Evolutionary conservation across 2,888 invertebrate genomes (phyloP).

Genomic region (Eupithecia subfuscata): DNA sequence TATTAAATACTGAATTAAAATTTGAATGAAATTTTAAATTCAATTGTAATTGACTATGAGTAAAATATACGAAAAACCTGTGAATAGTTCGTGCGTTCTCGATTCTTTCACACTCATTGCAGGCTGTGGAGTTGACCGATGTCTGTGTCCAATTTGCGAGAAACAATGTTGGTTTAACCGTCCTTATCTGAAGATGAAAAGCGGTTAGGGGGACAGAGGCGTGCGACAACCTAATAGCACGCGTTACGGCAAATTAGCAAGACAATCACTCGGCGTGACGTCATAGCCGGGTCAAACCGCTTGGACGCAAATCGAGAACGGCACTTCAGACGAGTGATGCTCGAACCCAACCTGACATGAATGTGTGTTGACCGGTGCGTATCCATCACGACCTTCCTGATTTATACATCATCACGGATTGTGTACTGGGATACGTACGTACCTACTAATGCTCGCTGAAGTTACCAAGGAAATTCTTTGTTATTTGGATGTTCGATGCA

Average conservation of each 20-base stretch:
- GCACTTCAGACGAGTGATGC: constrained; percentile 66
- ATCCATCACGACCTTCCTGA: constrained; percentile 26
- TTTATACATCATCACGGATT: constrained; percentile 17
- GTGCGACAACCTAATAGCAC: constrained; percentile 51
- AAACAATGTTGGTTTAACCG: constrained; percentile 46
- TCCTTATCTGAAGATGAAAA: constrained; percentile 47
- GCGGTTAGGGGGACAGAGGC: constrained; percentile 32
- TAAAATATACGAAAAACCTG: background rate
- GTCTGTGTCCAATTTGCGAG: constrained; percentile 44
- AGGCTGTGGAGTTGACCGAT: constrained; percentile 33
- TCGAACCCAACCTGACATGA: constrained; percentile 57
- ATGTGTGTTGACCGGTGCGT: constrained; percentile 50
- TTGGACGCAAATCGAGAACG: constrained; percentile 69
- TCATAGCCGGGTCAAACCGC: constrained; percentile 57
- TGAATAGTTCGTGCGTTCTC: background rate
- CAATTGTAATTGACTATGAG: background rate
- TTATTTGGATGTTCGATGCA: constrained; percentile 24
- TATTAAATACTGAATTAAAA: background rate
- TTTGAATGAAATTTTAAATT: background rate
- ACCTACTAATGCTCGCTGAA: constrained; percentile 17
- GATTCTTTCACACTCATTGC: constrained; percentile 29
- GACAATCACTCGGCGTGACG: constrained; percentile 75
- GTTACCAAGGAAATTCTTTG: constrained; percentile 31
- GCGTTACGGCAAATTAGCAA: constrained; percentile 69
- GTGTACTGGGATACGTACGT: constrained; percentile 4